These are phyloP conservation scores for Dufourea novaeangliae DNA, from an alignment of 1,140 invertebrate species.

Conservation along the genomic window DNA sequence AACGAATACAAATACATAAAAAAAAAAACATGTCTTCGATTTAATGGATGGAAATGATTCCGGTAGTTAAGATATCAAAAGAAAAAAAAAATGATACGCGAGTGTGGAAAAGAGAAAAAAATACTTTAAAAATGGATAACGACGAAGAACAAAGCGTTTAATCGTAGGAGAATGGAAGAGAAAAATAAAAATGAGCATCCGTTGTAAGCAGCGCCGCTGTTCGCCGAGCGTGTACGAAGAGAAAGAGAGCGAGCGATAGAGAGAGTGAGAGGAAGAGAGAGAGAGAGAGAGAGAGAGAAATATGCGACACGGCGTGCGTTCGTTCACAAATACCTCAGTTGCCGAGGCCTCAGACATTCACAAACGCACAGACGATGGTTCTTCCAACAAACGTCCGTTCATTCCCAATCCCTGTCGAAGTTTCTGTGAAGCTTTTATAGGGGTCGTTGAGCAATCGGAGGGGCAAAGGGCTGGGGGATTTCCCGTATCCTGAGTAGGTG, in stretches of 20 bases:
- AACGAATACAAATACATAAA: constrained; percentile 81
- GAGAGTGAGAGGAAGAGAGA: not conserved
- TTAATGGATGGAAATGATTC: constrained; percentile 79
- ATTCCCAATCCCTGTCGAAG: not conserved
- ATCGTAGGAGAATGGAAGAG: constrained; percentile 42
- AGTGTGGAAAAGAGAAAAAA: constrained; percentile 58
- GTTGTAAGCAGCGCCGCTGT: constrained; percentile 58
- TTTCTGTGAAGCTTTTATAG: no score
- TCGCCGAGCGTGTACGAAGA: constrained; percentile 48
- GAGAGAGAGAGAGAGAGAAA: constrained; percentile 14
- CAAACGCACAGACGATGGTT: constrained; percentile 7
- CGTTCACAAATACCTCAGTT: constrained; percentile 79
- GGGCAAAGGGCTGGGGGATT: no score
- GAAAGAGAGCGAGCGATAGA: not conserved
- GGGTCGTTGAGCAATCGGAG: no score
- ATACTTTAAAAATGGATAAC: constrained; percentile 40
- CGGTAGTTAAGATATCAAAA: constrained; percentile 80
- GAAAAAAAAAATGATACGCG: constrained; percentile 58
- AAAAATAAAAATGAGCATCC: constrained; percentile 54
- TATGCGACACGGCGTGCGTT: constrained; percentile 63
- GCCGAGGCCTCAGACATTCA: constrained; percentile 73
- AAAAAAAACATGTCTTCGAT: constrained; percentile 78
- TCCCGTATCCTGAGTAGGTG: no score
- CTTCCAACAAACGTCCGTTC: not conserved
- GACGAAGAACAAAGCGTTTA: constrained; percentile 48